phyloP scores from a whole-genome alignment of 2,113 vertebrate genomes.

The Formicarius rufipectus region DNA sequence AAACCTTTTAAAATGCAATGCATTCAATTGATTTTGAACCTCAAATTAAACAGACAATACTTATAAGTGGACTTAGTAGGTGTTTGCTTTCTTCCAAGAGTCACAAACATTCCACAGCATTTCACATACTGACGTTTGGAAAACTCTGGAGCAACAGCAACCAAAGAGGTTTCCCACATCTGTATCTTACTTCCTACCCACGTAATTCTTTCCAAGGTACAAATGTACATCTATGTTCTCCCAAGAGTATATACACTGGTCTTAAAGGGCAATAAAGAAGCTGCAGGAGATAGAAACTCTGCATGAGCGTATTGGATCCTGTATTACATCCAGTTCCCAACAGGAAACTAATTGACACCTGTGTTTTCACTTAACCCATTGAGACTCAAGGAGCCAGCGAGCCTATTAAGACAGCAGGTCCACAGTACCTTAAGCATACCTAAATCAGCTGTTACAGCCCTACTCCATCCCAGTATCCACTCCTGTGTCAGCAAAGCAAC shows the following conservation, averaged over 20 bases:
- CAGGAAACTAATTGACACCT: not conserved
- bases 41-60: not conserved
- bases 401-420: not conserved
- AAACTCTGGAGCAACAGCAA: not conserved
- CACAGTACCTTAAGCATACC: not conserved
- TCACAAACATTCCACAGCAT: not conserved
- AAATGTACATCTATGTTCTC: not conserved
- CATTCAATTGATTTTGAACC: not conserved
- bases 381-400: not conserved
- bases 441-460: not conserved
- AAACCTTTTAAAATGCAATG: not conserved
- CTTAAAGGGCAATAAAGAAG: not conserved
- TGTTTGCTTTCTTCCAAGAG: not conserved
- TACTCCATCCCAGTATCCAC: not conserved
- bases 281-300: not conserved
- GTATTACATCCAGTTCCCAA: not conserved
- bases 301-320: not conserved
- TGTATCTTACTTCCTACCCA: not conserved
- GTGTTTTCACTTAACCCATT: not conserved
- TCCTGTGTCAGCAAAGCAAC: not conserved
- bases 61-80: not conserved
- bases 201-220: not conserved
- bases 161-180: not conserved
- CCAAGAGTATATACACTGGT: not conserved
- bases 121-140: not conserved